Conservation (phyloP, 2,888 invertebrate genomes). For the Cepaea hortensis region DNA sequence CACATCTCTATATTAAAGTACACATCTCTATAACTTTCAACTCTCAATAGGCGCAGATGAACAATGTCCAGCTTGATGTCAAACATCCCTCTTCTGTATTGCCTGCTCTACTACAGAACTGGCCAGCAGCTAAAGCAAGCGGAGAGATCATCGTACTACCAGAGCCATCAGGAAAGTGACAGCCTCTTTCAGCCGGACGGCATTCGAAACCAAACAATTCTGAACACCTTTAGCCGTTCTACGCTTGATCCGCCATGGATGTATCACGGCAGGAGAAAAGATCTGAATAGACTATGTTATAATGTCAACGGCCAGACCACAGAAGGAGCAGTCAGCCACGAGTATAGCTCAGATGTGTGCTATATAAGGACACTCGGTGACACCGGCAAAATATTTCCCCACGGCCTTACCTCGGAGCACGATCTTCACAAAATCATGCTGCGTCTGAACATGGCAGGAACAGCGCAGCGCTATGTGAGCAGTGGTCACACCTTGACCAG, state of each 20-base stretch:
- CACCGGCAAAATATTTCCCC: neutral
- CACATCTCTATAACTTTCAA: too few species aligned
- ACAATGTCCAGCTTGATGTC: neutral
- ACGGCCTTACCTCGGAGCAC: neutral
- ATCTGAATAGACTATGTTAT: constrained; percentile 5
- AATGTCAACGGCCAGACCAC: neutral
- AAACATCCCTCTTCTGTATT: constrained; percentile 14
- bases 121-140: neutral
- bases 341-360: neutral
- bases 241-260: neutral
- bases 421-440: neutral
- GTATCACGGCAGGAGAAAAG: neutral
- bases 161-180: neutral
- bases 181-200: neutral
- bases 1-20: too few species aligned
- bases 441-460: neutral
- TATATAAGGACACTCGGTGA: neutral
- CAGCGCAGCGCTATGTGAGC: neutral
- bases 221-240: neutral
- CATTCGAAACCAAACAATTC: neutral
- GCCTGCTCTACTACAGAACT: neutral
- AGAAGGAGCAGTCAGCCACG: neutral
- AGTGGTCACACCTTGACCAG: neutral
- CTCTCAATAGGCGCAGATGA: neutral
- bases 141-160: neutral